A percentile compares a stretch with the other conserved stretches of the same genome.
Conservation (phyloP, 1,140 invertebrate species). For the Orius insidiosus region DNA sequence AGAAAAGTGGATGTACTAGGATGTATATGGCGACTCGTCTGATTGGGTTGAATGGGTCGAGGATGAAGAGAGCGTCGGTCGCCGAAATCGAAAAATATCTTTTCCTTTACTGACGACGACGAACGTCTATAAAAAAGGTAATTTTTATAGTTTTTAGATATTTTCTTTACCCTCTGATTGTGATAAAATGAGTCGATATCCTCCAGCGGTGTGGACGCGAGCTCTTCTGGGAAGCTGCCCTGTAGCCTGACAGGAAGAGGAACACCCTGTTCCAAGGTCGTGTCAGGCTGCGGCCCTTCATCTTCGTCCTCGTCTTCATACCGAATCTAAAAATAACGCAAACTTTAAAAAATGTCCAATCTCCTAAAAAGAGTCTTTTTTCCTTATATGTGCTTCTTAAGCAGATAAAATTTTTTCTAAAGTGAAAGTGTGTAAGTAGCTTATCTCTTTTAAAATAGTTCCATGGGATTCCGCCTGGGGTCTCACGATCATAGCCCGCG, state of each 20-base stretch:
- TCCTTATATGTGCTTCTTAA: no score
- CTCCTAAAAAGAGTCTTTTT: no score
- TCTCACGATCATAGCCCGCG: no score
- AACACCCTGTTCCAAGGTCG: constrained; percentile 79
- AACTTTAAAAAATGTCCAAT: neutral
- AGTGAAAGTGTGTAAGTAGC: no score
- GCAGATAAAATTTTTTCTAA: no score
- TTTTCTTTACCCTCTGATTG: constrained; percentile 62
- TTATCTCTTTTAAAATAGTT: no score
- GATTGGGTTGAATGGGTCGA: constrained; percentile 94
- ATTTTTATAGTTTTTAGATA: neutral
- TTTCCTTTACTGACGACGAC: constrained; percentile 95
- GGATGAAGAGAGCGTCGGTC: constrained; percentile 83
- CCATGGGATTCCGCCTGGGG: no score
- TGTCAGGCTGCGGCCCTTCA: constrained; percentile 84
- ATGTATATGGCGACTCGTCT: constrained; percentile 93
- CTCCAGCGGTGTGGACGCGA: constrained; percentile 83
- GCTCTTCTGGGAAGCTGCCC: constrained; percentile 74
- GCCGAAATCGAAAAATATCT: constrained; percentile 97
- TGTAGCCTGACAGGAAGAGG: constrained; percentile 76
- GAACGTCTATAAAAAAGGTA: constrained; percentile 65
- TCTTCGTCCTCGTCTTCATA: constrained; percentile 92
- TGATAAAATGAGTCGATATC: constrained; percentile 87
- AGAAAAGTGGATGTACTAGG: constrained; percentile 93
- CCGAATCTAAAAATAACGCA: constrained; percentile 47